Conservation (phyloP, 2,888 invertebrate species). For the Stenodema calcarata region DNA sequence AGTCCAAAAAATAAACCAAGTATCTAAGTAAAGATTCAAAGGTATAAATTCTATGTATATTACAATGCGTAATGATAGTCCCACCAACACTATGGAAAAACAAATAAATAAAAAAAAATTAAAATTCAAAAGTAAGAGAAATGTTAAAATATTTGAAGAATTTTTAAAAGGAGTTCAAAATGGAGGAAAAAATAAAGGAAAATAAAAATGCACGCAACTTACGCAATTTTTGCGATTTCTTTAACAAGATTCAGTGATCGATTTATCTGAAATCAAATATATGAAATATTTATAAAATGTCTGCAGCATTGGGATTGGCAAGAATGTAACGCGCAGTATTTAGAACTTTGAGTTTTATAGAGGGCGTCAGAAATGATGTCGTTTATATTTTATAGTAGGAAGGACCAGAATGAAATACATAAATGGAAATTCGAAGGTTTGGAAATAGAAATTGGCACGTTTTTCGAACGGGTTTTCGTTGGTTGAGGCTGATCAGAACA, state of each 20-base stretch:
- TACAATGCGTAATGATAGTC: slow-evolving; percentile 43
- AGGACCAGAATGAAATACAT: not conserved
- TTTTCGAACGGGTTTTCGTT: too few relatives aligned
- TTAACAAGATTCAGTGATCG: slow-evolving; percentile 54
- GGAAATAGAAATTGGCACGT: too few relatives aligned
- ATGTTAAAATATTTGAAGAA: slow-evolving; percentile 50
- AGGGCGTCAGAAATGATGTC: not conserved
- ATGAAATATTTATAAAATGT: slow-evolving; percentile 46
- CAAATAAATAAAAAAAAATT: too few relatives aligned
- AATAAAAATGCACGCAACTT: slow-evolving; percentile 54
- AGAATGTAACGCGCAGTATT: not conserved
- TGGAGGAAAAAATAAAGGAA: slow-evolving; percentile 47
- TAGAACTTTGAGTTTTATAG: not conserved
- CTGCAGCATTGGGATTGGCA: not conserved
- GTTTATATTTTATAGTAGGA: not conserved
- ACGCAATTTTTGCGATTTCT: slow-evolving; percentile 53
- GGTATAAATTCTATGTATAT: slow-evolving; percentile 35
- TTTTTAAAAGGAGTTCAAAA: slow-evolving; percentile 51
- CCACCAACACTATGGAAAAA: slow-evolving; percentile 49
- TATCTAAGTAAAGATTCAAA: slow-evolving; percentile 33
- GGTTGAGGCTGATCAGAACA: too few relatives aligned
- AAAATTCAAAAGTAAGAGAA: slow-evolving; percentile 44
- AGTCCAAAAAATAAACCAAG: slow-evolving; percentile 12
- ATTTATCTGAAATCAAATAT: slow-evolving; percentile 55
- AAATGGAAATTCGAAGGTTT: too few relatives aligned